Evolutionary conservation across 2,797 vertebrate genomes (phyloP), one percentile per base, ranked within the genome.

Genomic region (Danio choprae): DNA sequence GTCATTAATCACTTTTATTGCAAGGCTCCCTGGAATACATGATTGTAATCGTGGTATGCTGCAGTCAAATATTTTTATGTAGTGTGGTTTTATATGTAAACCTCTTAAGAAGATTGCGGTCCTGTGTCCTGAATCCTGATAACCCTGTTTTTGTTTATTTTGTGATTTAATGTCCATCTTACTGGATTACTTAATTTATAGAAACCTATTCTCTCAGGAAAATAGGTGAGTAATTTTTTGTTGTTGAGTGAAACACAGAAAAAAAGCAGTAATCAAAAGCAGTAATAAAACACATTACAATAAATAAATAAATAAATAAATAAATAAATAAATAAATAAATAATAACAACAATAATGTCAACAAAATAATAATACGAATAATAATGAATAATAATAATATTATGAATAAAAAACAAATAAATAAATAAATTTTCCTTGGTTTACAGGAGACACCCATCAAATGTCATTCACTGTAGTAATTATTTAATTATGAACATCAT

Each of bases 1-100:
- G 29, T n/a, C 64, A 59, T 77, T 77, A 69, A 59, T 77, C 53
- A 59, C 64, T 68, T 77, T 77, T 48, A 77, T 77, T 59, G 65
- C 53, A 77, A 8, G 43, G 7, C 64, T 46, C 75, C 69, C 22
- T 59, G 41, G 75, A 77, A 68, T 77, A 68, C 53, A 18, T 22
- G 75, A 68, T 48, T 77, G 16, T 77, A 77, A 38, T 59, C 12
- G 7, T 8, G n/a, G 43, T 10, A 18, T 68, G 48, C 53, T 68
- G 63, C 64, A 48, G 41, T 68, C 41, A 40, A 68, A 68, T 20
- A 44, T 36, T 38, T 59, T 56, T 36, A 76, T 63, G 56, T 36
- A 16, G 13, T 46, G 15, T 56, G 50, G 51, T 3, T 68, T 68
- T 77, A 43, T 48, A 59, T 7, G 56, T 48, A 77, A 48, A 67